Conservation (phyloP, 2,888 invertebrate species). For the Chymomyza amoena region DNA sequence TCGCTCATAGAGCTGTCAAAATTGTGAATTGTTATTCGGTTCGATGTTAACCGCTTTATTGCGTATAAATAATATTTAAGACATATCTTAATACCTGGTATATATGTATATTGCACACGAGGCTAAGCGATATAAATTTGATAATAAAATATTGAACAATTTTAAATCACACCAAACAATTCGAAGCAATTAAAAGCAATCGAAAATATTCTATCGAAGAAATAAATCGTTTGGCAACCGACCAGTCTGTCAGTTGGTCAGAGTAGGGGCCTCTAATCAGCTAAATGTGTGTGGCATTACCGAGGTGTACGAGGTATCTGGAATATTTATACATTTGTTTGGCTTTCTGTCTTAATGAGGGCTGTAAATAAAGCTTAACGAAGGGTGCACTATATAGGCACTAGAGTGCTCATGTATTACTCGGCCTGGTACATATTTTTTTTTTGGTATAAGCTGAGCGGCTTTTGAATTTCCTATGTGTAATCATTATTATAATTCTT, state of each 20-base stretch:
- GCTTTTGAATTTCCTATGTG: not conserved
- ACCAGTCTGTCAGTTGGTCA: not conserved
- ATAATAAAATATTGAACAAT: conserved; percentile 66
- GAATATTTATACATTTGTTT: conserved; percentile 44
- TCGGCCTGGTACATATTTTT: not conserved
- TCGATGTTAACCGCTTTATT: not conserved
- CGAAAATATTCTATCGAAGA: conserved; percentile 61
- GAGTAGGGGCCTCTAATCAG: conserved; percentile 42
- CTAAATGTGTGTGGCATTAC: conserved; percentile 17
- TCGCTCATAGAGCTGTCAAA: not conserved
- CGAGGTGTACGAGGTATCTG: conserved; percentile 33
- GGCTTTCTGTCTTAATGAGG: not conserved
- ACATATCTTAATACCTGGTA: not conserved
- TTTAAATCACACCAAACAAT: conserved; percentile 74
- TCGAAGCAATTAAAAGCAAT: conserved; percentile 74
- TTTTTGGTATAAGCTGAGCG: no score
- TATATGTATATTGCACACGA: conserved; percentile 8
- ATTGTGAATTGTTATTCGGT: conserved; percentile 3
- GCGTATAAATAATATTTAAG: not conserved
- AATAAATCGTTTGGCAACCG: conserved; percentile 34
- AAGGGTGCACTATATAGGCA: not conserved
- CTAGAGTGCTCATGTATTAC: not conserved
- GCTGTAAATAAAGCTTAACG: not conserved
- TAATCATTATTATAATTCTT: not conserved
- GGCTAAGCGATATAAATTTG: conserved; percentile 57